Conservation (phyloP, 2,113 vertebrate species). For the Lipotes vexillifer region DNA sequence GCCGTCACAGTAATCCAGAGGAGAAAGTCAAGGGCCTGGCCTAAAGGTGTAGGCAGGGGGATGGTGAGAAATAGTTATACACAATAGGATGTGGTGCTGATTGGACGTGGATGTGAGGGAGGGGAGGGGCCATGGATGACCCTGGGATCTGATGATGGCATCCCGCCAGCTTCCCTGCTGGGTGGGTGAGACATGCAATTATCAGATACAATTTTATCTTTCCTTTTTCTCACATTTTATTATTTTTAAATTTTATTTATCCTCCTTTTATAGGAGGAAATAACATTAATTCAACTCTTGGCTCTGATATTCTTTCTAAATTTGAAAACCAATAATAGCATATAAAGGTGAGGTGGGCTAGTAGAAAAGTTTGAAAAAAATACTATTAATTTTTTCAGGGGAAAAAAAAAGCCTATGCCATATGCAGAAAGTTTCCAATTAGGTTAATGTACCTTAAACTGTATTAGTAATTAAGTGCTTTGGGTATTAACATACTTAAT, state of each 20-base stretch:
- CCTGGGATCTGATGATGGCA: not conserved
- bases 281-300: slow-evolving; percentile 15
- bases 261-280: slow-evolving; percentile 30
- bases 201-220: not conserved
- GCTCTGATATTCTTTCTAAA: not conserved
- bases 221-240: slow-evolving; percentile 30
- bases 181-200: not conserved
- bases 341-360: slow-evolving; percentile 1
- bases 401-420: slow-evolving; percentile 24
- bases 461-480: slow-evolving; percentile 69
- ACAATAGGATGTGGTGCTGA: not conserved
- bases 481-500: slow-evolving; percentile 78
- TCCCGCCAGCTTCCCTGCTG: not conserved
- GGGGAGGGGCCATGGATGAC: not conserved
- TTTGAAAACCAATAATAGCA: slow-evolving; percentile 16
- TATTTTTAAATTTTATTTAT: slow-evolving; percentile 20
- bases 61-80: not conserved
- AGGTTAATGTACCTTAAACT: slow-evolving; percentile 73
- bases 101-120: not conserved
- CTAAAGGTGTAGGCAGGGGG: too few relatives aligned
- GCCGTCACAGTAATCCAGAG: not conserved
- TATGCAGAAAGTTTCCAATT: slow-evolving; percentile 68
- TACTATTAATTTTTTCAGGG: slow-evolving; percentile 44
- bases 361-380: slow-evolving; percentile 55
- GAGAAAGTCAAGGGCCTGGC: not conserved